These are phyloP conservation scores for Ophion ventricosus DNA, from an alignment of 2,888 invertebrate species.

Conservation along the genomic window DNA sequence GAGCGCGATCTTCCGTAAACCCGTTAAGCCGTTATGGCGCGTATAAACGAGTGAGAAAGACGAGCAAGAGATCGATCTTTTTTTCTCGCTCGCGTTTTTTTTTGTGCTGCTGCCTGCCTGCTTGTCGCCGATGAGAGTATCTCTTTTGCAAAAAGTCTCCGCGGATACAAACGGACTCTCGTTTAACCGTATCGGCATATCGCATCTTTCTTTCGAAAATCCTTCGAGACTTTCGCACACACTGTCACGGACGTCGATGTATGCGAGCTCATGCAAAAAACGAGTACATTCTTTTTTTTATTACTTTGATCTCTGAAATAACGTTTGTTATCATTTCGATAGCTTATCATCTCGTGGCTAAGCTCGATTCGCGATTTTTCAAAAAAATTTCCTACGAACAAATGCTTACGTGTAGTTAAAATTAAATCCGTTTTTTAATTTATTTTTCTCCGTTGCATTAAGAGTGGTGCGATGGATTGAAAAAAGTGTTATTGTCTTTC, in stretches of 20 bases:
- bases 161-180: slow-evolving; percentile 13
- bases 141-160: slow-evolving; percentile 31
- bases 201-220: not conserved
- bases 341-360: slow-evolving; percentile 40
- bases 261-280: no score
- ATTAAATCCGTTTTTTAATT: no score
- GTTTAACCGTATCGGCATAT: not conserved
- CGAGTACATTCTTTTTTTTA: not conserved
- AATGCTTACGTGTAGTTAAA: not conserved
- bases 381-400: not conserved
- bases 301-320: slow-evolving; percentile 37
- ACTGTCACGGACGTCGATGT: not conserved
- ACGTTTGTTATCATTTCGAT: slow-evolving; percentile 33
- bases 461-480: not conserved
- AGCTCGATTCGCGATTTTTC: not conserved
- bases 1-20: slow-evolving; percentile 71
- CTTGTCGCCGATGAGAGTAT: slow-evolving; percentile 23
- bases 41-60: slow-evolving; percentile 52
- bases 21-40: slow-evolving; percentile 72
- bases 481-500: no score
- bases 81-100: slow-evolving; percentile 18
- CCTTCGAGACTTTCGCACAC: not conserved
- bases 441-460: not conserved
- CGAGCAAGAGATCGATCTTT: slow-evolving; percentile 16
- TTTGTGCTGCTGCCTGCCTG: not conserved